Percentiles rank a stretch among this genome's conserved stretches.
Evolutionary conservation across 2,113 vertebrate species (phyloP).

Genomic region (Galbula dea): DNA sequence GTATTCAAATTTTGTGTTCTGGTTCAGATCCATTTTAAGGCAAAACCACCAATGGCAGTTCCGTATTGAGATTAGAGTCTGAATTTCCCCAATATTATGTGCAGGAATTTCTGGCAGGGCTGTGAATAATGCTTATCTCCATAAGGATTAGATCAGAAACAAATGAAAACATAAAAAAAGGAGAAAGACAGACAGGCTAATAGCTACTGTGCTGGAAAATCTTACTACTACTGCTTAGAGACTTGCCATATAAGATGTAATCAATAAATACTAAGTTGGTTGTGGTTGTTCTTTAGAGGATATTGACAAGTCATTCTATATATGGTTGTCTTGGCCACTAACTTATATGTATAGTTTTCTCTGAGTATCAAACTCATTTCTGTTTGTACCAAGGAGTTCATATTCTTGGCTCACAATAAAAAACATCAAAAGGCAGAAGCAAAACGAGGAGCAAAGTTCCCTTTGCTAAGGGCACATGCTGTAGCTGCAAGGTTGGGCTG

Average conservation of each 20-base stretch:
- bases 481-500: neutral
- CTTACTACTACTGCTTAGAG: neutral
- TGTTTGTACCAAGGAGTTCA: neutral
- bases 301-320: neutral
- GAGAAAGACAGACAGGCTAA: neutral
- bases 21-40: neutral
- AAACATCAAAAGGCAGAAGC: conserved; percentile 16
- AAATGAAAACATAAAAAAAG: neutral
- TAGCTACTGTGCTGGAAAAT: neutral
- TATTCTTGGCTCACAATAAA: neutral
- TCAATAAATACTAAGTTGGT: neutral
- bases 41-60: neutral
- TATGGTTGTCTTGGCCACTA: neutral
- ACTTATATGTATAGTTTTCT: neutral
- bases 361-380: neutral
- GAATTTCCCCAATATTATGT: neutral
- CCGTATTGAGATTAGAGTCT: neutral
- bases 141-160: neutral
- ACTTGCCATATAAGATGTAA: neutral
- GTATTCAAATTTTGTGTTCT: neutral
- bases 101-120: neutral
- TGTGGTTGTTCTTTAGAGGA: neutral
- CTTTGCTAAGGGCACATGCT: neutral
- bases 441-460: neutral
- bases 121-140: neutral